Conservation (phyloP, 2,113 vertebrate species). For the Diadophis punctatus region DNA sequence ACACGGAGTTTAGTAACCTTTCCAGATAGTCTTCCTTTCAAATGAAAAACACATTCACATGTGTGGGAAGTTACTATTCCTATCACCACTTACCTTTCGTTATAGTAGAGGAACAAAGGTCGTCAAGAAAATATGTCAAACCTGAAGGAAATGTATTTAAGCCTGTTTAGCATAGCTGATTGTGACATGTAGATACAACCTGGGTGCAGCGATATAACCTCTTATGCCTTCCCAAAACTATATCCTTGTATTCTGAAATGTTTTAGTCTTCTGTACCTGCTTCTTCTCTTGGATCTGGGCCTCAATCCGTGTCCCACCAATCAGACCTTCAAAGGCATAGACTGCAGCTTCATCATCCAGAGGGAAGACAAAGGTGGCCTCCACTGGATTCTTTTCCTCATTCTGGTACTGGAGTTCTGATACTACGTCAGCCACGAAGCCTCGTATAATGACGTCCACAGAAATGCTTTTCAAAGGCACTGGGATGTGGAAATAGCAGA, state of each 20-base stretch:
- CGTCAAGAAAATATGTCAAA: neutral
- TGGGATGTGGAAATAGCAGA: conserved; percentile 28
- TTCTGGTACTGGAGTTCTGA: conserved; percentile 79
- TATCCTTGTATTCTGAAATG: neutral
- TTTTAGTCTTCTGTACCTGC: conserved; percentile 53
- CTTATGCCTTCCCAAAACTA: neutral
- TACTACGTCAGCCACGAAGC: conserved; percentile 77
- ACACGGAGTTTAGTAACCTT: neutral
- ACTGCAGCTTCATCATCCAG: conserved; percentile 78
- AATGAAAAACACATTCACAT: neutral
- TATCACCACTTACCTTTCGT: neutral
- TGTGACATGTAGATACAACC: neutral
- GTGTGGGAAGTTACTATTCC: neutral
- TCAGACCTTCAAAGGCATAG: conserved; percentile 73
- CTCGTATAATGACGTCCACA: conserved; percentile 70
- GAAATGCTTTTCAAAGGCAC: conserved; percentile 77
- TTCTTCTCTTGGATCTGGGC: conserved; percentile 76
- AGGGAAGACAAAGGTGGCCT: conserved; percentile 80
- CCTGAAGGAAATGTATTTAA: neutral
- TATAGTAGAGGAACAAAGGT: neutral
- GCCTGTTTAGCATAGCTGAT: neutral
- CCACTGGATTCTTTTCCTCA: conserved; percentile 70
- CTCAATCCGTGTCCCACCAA: conserved; percentile 71
- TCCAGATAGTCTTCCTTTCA: neutral
- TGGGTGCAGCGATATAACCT: neutral